Evolutionary conservation across 2,797 vertebrate genomes (phyloP).

Genomic region (Sphaeramia orbicularis): DNA sequence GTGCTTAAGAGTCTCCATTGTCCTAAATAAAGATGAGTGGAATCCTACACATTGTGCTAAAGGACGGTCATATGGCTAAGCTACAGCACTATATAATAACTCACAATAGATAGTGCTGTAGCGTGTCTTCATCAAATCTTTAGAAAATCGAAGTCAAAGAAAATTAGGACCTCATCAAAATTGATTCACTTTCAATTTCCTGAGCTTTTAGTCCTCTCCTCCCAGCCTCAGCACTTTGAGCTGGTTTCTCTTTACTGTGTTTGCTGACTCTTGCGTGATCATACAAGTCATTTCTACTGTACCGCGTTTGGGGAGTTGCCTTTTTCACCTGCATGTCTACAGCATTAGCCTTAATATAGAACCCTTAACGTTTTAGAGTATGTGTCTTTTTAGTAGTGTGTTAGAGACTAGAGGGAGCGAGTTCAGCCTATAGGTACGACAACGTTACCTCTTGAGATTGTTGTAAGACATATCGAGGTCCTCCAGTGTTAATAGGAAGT

Average conservation of each 20-base stretch:
- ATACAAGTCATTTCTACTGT: conserved; percentile 19
- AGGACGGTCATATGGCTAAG: background rate
- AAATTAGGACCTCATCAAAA: conserved; percentile 67
- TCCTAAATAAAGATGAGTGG: conserved; percentile 14
- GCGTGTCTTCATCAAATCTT: conserved; percentile 30
- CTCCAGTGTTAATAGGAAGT: conserved; percentile 91
- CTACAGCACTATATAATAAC: background rate
- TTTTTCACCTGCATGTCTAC: conserved; percentile 17
- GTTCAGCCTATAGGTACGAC: background rate
- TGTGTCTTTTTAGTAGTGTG: conserved; percentile 27
- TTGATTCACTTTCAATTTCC: conserved; percentile 53
- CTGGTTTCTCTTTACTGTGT: conserved; percentile 15
- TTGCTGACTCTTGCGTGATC: conserved; percentile 39
- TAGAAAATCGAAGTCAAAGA: conserved; percentile 50
- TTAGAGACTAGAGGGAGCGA: background rate
- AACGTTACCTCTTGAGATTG: conserved; percentile 85
- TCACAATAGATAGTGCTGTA: conserved; percentile 4
- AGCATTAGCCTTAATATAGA: background rate
- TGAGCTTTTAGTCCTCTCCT: conserved; percentile 35
- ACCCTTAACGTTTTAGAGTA: background rate
- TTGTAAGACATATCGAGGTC: conserved; percentile 96
- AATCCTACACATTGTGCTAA: conserved; percentile 1
- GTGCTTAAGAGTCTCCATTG: conserved; percentile 33
- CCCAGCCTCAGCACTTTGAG: conserved; percentile 48
- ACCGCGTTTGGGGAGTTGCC: conserved; percentile 5